phyloP scores from a whole-genome alignment of 2,113 vertebrate species.

The Vireo altiloquus region DNA sequence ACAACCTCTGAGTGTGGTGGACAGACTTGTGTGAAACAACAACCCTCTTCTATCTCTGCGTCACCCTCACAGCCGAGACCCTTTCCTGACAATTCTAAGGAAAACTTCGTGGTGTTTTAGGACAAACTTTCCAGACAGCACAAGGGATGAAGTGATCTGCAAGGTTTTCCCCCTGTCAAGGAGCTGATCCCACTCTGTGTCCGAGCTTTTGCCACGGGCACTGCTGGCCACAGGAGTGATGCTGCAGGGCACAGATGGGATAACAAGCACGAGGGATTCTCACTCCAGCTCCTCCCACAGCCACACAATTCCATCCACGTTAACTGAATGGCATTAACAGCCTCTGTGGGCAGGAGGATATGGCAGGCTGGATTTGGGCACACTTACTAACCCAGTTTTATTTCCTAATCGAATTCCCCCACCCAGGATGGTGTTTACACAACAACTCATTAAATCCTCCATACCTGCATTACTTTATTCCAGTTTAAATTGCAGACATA shows the following conservation, averaged over 20 bases:
- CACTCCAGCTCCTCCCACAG: neutral
- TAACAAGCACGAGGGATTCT: neutral
- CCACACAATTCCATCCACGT: neutral
- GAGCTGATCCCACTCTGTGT: neutral
- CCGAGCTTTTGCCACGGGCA: fast-evolving
- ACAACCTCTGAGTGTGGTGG: fast-evolving
- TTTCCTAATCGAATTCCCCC: neutral
- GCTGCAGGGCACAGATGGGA: neutral
- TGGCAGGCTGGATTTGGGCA: neutral
- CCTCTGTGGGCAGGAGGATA: neutral
- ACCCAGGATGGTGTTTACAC: neutral
- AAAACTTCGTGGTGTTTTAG: fast-evolving
- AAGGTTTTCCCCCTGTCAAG: fast-evolving
- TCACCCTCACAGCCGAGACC: neutral
- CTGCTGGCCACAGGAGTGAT: fast-evolving
- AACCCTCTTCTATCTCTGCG: no score
- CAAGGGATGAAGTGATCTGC: fast-evolving
- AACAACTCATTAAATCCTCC: slow-evolving; percentile 49
- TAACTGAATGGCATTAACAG: neutral
- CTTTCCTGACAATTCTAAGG: neutral
- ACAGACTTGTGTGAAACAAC: fast-evolving
- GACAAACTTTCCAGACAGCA: fast-evolving
- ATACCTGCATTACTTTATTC: neutral
- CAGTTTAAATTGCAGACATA: slow-evolving; percentile 25
- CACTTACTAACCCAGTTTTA: neutral